phyloP scores from a whole-genome alignment of 2,888 invertebrate genomes.

The Caenorhabditis uteleia region DNA sequence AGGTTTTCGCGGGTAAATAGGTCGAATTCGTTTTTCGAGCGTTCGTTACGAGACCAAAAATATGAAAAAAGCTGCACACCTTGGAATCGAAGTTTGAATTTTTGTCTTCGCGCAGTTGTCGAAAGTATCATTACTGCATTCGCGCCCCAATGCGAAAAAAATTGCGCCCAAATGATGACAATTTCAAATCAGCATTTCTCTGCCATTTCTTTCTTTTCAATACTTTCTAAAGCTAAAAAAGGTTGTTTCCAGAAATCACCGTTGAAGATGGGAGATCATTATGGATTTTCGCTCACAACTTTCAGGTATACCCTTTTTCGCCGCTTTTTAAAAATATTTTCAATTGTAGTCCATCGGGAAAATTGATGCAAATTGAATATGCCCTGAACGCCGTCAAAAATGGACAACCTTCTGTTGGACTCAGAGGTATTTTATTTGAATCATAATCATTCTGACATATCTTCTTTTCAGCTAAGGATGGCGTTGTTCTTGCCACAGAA shows the following conservation, averaged over 20 bases:
- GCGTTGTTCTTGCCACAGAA: constrained; percentile 96
- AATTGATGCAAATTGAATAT: constrained; percentile 99
- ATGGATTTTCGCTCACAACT: constrained; percentile 68
- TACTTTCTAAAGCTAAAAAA: neutral
- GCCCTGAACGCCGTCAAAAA: constrained; percentile 97
- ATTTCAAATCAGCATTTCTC: constrained; percentile 20
- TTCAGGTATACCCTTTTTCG: constrained; percentile 58
- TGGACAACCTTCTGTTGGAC: constrained; percentile 97
- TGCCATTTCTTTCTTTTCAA: constrained; percentile 4
- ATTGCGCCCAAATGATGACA: constrained; percentile 28
- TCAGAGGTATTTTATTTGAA: constrained; percentile 71
- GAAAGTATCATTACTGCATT: too few species aligned
- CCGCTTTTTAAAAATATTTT: constrained; percentile 43
- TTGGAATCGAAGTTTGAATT: too few species aligned
- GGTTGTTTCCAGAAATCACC: too few species aligned
- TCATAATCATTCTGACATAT: neutral
- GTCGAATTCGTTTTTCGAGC: too few species aligned
- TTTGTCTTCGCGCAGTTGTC: too few species aligned
- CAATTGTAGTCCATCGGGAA: constrained; percentile 99
- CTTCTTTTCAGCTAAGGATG: constrained; percentile 82
- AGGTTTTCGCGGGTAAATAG: too few species aligned
- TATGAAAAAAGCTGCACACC: too few species aligned
- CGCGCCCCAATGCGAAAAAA: neutral
- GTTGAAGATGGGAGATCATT: constrained; percentile 64
- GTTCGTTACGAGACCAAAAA: too few species aligned